Evolutionary conservation across 2,797 vertebrate species (phyloP).

Genomic region (Sciaenops ocellatus): DNA sequence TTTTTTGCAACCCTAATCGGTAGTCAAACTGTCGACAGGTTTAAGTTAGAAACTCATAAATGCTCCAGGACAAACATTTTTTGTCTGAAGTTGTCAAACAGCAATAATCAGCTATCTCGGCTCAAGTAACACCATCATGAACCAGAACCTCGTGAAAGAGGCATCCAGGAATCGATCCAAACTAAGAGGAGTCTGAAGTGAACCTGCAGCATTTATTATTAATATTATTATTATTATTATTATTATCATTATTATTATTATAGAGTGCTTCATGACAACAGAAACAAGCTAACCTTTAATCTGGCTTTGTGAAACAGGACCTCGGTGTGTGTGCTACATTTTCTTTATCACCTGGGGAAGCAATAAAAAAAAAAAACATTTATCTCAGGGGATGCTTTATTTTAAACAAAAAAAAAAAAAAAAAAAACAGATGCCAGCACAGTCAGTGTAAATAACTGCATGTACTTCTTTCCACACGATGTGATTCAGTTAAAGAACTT

Average conservation of each 20-base stretch:
- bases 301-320: neutral
- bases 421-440: neutral
- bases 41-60: too few species aligned
- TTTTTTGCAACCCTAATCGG: too few species aligned
- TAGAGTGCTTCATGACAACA: neutral
- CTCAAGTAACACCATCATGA: too few species aligned
- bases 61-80: too few species aligned
- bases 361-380: neutral
- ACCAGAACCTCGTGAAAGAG: too few species aligned
- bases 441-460: constrained; percentile 1
- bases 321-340: neutral
- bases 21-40: too few species aligned
- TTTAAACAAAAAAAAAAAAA: neutral
- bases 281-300: neutral
- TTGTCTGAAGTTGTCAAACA: too few species aligned
- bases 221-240: too few species aligned
- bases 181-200: neutral
- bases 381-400: constrained; percentile 28
- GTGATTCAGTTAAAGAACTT: constrained; percentile 5
- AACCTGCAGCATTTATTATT: neutral
- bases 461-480: neutral
- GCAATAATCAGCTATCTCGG: too few species aligned
- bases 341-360: neutral
- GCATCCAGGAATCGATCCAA: too few species aligned
- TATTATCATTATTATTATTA: too few species aligned